Percentiles rank a stretch among this genome's conserved stretches.
phyloP scores from a whole-genome alignment of 2,797 vertebrate species.

The Rachycentron canadum region DNA sequence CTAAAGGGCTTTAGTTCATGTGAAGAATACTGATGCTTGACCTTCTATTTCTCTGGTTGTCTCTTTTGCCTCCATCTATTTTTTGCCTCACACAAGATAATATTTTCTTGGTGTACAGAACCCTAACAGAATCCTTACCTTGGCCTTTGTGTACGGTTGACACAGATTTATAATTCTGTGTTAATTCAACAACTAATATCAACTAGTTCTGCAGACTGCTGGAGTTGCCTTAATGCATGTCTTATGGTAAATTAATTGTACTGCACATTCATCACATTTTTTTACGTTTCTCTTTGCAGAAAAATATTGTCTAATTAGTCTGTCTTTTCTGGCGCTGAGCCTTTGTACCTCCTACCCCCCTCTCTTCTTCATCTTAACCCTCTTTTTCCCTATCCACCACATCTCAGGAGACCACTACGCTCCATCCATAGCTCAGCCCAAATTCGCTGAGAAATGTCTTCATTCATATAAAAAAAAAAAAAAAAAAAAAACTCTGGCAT shows the following conservation, averaged over 20 bases:
- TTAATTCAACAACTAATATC: slow-evolving; percentile 1
- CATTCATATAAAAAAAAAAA: slow-evolving; percentile 32
- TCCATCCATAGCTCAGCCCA: slow-evolving; percentile 28
- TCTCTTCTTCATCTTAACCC: slow-evolving; percentile 9
- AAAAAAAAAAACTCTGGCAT: slow-evolving; percentile 2
- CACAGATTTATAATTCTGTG: not conserved
- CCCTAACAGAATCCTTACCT: not conserved
- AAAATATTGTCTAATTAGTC: slow-evolving; percentile 51
- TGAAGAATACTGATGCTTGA: too few relatives aligned
- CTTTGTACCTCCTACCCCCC: not conserved
- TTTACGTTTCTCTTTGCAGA: not conserved
- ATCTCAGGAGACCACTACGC: slow-evolving; percentile 46
- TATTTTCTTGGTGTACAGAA: not conserved
- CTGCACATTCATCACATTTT: not conserved
- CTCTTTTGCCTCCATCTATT: not conserved
- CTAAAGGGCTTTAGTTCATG: not conserved
- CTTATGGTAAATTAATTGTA: not conserved
- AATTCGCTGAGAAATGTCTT: slow-evolving; percentile 41
- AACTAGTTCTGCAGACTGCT: not conserved
- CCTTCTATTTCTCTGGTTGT: not conserved
- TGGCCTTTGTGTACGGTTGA: not conserved
- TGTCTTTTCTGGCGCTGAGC: slow-evolving; percentile 44
- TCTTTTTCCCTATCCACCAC: not conserved
- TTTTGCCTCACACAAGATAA: not conserved
- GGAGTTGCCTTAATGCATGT: not conserved